A percentile compares a stretch with the other conserved stretches of the same genome.
These are phyloP conservation scores for Plestiodon gilberti DNA, from an alignment of 2,113 vertebrate genomes.

Conservation along the genomic window DNA sequence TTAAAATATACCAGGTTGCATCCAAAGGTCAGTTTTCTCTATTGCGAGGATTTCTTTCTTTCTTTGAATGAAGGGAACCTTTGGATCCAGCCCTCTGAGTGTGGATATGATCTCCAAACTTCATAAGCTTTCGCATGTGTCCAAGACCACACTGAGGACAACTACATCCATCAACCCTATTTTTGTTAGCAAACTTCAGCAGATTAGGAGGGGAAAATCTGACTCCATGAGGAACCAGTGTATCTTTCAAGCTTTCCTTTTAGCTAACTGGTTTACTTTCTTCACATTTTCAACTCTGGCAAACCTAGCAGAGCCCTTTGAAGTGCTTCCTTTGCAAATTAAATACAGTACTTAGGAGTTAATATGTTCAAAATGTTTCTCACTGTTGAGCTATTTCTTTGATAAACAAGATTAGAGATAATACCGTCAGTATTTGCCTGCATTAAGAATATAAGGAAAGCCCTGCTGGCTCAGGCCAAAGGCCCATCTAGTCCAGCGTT, in stretches of 20 bases:
- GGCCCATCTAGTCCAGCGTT: no score
- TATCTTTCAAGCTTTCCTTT: background rate
- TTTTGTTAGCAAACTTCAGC: background rate
- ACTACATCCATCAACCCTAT: background rate
- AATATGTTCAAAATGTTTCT: background rate
- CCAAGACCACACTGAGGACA: background rate
- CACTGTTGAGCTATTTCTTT: background rate
- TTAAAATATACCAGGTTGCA: background rate
- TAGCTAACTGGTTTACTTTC: background rate
- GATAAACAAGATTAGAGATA: background rate
- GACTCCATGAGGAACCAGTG: background rate
- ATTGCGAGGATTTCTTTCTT: no score
- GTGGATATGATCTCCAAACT: background rate
- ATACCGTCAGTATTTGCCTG: background rate
- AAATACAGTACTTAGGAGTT: background rate
- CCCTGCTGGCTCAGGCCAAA: no score
- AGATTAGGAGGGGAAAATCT: background rate
- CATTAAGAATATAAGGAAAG: no score
- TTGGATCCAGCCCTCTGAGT: no score
- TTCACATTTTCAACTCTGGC: background rate
- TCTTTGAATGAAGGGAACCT: no score
- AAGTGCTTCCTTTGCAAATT: background rate
- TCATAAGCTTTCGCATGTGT: background rate
- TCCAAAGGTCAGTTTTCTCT: no score
- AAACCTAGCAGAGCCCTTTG: background rate